Conservation (phyloP, 1,140 invertebrate genomes). For the Parasteatoda tepidariorum region DNA sequence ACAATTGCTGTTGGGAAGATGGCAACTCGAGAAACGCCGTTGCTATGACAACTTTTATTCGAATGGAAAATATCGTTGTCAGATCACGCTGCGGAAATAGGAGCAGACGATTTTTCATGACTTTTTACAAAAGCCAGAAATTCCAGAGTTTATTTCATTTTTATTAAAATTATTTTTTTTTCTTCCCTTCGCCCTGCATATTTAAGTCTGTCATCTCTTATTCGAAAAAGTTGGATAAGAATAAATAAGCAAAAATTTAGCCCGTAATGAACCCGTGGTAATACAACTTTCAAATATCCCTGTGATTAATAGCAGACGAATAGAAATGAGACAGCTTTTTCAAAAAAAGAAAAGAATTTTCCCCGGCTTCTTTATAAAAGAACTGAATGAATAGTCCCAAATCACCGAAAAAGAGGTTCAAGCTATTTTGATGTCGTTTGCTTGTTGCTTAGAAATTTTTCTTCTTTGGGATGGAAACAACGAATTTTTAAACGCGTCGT, state of each 20-base stretch:
- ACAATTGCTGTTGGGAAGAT: slow-evolving; percentile 56
- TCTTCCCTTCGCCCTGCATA: slow-evolving; percentile 14
- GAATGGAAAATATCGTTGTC: slow-evolving; percentile 50
- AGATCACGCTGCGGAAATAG: slow-evolving; percentile 54
- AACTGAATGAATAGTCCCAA: slow-evolving; percentile 37
- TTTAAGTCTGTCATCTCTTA: slow-evolving; percentile 43
- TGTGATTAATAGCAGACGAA: slow-evolving; percentile 46
- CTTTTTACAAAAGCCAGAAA: slow-evolving; percentile 46
- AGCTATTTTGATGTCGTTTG: slow-evolving; percentile 18
- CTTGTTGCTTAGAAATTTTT: slow-evolving; percentile 29
- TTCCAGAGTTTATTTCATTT: slow-evolving; percentile 46
- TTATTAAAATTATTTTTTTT: not conserved
- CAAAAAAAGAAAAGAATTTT: not conserved
- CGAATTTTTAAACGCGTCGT: slow-evolving; percentile 20
- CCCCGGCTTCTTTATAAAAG: slow-evolving; percentile 29
- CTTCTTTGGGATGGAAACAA: slow-evolving; percentile 20
- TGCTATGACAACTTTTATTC: slow-evolving; percentile 50
- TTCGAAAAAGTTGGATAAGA: slow-evolving; percentile 15
- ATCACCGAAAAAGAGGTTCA: slow-evolving; percentile 15
- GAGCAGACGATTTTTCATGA: slow-evolving; percentile 49
- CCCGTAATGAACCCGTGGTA: slow-evolving; percentile 30
- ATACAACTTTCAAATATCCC: slow-evolving; percentile 38
- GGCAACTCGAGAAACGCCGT: slow-evolving; percentile 50
- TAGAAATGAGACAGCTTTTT: slow-evolving; percentile 32
- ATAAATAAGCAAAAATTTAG: slow-evolving; percentile 29